Conservation (phyloP, 2,888 invertebrate species). For the Lycophotia porphyrea region DNA sequence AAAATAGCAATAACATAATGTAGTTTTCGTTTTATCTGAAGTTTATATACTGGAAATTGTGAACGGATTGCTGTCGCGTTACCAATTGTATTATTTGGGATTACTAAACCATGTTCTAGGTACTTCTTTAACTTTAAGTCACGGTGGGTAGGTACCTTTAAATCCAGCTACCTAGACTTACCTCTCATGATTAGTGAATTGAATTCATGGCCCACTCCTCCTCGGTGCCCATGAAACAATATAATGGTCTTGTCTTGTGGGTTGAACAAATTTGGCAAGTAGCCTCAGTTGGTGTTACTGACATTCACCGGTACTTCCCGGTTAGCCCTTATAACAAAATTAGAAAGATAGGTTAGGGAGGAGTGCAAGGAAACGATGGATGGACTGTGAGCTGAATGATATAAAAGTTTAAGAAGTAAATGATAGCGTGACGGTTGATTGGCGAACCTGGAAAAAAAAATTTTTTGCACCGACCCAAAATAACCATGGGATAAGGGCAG, state of each 20-base stretch:
- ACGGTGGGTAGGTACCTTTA: neutral
- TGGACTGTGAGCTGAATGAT: neutral
- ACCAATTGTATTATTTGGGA: neutral
- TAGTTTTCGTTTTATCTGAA: neutral
- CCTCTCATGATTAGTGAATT: constrained; percentile 1
- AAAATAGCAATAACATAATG: neutral
- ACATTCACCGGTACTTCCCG: neutral
- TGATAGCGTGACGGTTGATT: neutral
- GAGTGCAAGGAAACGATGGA: neutral
- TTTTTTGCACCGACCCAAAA: neutral
- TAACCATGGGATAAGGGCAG: neutral
- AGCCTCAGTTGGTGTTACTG: accelerated
- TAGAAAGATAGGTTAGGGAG: neutral
- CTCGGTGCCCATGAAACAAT: constrained; percentile 12
- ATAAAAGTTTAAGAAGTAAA: neutral
- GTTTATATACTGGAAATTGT: neutral
- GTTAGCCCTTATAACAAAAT: neutral
- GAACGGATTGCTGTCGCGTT: neutral
- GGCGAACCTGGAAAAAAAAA: neutral
- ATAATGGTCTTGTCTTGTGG: constrained; percentile 8
- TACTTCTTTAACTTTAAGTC: neutral
- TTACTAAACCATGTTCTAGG: neutral
- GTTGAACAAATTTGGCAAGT: neutral
- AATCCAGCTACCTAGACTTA: neutral
- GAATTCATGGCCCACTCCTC: neutral